These are phyloP conservation scores for Enoplosus armatus DNA, from an alignment of 2,797 vertebrate genomes.

Conservation along the genomic window DNA sequence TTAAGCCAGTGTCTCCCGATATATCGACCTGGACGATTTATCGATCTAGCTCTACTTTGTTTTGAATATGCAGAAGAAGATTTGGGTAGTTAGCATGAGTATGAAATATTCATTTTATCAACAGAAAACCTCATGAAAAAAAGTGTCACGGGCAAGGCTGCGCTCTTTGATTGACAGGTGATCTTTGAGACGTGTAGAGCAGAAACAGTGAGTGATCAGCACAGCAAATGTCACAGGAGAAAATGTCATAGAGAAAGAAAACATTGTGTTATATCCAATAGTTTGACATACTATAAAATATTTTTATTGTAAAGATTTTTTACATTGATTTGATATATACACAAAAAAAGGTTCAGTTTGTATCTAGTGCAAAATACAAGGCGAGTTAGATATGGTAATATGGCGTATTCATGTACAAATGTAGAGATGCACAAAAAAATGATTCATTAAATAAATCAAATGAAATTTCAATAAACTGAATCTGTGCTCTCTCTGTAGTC, in stretches of 20 bases:
- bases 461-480: no score
- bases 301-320: no score
- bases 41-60: background rate
- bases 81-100: background rate
- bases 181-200: background rate
- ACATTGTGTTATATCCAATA: background rate
- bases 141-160: background rate
- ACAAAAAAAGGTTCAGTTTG: no score
- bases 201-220: background rate
- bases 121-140: background rate
- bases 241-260: background rate
- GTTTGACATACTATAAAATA: background rate
- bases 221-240: constrained; percentile 2
- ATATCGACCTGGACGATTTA: background rate
- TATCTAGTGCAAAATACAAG: no score
- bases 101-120: background rate
- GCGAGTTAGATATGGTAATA: no score
- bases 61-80: background rate
- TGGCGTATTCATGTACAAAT: no score
- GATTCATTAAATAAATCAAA: no score
- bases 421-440: no score
- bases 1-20: background rate
- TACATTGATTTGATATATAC: no score
- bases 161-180: constrained; percentile 5
- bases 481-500: no score